Evolutionary conservation across 2,888 invertebrate genomes (phyloP).

Genomic region (Cosmia trapezina): DNA sequence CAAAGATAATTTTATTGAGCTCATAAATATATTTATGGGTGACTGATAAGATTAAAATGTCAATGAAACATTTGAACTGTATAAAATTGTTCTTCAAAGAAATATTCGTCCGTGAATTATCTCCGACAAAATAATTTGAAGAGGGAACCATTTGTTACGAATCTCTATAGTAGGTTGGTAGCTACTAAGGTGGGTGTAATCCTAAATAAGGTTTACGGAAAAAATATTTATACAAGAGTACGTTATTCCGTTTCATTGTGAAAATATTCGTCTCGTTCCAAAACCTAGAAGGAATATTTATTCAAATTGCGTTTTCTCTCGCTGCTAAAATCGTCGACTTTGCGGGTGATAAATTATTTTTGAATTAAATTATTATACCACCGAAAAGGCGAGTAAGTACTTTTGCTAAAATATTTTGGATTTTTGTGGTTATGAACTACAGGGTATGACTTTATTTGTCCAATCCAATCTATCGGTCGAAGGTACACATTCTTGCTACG

Average conservation of each 20-base stretch:
- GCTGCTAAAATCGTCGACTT: constrained; percentile 44
- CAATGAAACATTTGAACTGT: constrained; percentile 43
- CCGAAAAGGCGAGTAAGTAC: constrained; percentile 23
- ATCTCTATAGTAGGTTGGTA: constrained; percentile 7
- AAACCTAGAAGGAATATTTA: constrained; percentile 62
- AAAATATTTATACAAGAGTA: constrained; percentile 58
- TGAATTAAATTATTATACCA: constrained; percentile 48
- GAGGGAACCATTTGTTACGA: constrained; percentile 12
- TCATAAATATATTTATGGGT: constrained; percentile 42
- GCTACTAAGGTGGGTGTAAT: constrained; percentile 31
- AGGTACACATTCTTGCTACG: constrained; percentile 19
- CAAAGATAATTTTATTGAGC: constrained; percentile 23
- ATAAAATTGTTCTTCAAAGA: constrained; percentile 27
- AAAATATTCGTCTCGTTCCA: constrained; percentile 54
- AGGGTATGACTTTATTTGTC: not conserved
- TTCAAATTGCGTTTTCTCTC: constrained; percentile 60
- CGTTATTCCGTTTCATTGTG: constrained; percentile 47
- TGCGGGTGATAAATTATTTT: constrained; percentile 59
- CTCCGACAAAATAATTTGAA: constrained; percentile 21
- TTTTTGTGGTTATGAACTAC: not conserved
- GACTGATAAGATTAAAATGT: constrained; percentile 32
- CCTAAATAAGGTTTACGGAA: constrained; percentile 52
- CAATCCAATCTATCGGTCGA: not conserved
- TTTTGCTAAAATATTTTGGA: constrained; percentile 3
- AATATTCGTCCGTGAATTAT: constrained; percentile 18